These are phyloP conservation scores for Chlorodrepanis virens DNA, from an alignment of 2,113 vertebrate genomes.

Conservation along the genomic window DNA sequence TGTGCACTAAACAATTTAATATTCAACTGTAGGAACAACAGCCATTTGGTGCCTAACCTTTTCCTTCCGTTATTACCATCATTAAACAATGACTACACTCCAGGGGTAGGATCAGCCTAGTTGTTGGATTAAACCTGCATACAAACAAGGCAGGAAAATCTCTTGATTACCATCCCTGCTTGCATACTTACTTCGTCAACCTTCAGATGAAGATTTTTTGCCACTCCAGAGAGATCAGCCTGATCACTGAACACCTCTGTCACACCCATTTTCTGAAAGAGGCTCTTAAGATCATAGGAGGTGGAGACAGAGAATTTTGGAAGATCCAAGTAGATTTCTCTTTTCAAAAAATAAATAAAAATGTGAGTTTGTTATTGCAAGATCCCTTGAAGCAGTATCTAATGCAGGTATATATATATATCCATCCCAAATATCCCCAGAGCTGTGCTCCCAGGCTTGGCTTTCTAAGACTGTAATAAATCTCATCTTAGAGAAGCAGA, in stretches of 20 bases:
- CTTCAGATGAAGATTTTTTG: not conserved
- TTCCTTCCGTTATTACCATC: not conserved
- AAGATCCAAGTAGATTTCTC: constrained; percentile 60
- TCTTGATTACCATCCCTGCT: not conserved
- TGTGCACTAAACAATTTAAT: not conserved
- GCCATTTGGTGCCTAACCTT: not conserved
- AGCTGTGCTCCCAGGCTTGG: not conserved
- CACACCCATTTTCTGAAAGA: constrained; percentile 79
- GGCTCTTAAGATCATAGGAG: constrained; percentile 63
- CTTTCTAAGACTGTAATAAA: not conserved
- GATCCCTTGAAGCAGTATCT: not conserved
- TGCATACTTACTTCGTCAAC: constrained; percentile 77
- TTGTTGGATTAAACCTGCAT: not conserved
- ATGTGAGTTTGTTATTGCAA: not conserved
- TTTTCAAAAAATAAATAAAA: constrained; percentile 17
- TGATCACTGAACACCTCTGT: constrained; percentile 71
- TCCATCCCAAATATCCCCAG: not conserved
- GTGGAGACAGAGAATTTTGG: constrained; percentile 83
- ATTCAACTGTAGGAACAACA: not conserved
- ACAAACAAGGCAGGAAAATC: not conserved
- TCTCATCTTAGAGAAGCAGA: not conserved
- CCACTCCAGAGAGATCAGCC: constrained; percentile 81
- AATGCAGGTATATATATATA: not conserved
- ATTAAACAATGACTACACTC: not conserved
- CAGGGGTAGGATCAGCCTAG: not conserved